These are phyloP conservation scores for Microctonus aethiopoides DNA, from an alignment of 2,888 invertebrate genomes.

Conservation along the genomic window DNA sequence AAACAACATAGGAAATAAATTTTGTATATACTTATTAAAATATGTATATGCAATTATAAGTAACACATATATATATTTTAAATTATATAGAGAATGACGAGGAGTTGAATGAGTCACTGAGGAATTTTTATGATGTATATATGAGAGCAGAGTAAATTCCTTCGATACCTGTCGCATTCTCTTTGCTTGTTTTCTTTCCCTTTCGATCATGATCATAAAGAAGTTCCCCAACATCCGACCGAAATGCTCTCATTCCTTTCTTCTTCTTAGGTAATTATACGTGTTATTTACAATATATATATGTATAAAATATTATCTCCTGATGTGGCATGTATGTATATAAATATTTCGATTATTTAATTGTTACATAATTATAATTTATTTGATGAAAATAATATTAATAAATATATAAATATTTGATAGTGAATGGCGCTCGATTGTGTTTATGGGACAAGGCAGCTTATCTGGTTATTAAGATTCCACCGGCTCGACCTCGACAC, in stretches of 20 bases:
- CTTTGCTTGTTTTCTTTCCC: background rate
- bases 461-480: conserved; percentile 13
- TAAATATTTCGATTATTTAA: background rate
- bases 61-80: background rate
- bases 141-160: background rate
- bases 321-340: background rate
- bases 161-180: background rate
- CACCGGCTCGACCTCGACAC: conserved; percentile 4
- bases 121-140: background rate
- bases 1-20: background rate
- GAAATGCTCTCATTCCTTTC: background rate
- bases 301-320: background rate
- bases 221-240: background rate
- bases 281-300: background rate
- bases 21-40: background rate
- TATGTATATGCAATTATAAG: background rate
- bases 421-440: background rate
- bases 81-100: background rate
- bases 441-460: background rate
- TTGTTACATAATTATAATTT: background rate
- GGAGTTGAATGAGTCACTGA: background rate
- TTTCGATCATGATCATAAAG: background rate
- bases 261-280: background rate
- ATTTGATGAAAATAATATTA: background rate
- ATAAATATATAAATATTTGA: background rate